Conservation (phyloP, 2,113 vertebrate genomes). For the Psophia crepitans region DNA sequence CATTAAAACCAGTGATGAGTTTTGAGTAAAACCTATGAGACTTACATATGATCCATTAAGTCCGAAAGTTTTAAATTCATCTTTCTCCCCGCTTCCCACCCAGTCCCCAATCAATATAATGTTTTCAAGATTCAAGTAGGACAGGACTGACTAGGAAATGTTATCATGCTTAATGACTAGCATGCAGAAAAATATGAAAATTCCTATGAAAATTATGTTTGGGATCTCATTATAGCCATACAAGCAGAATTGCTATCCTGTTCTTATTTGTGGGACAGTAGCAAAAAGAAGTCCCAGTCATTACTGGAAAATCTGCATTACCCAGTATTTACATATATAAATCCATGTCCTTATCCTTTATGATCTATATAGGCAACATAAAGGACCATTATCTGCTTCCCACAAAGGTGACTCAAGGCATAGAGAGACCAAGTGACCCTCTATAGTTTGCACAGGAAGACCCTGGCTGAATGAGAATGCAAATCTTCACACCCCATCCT, state of each 20-base stretch:
- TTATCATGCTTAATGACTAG: neutral
- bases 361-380: neutral
- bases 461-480: neutral
- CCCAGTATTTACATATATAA: neutral
- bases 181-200: neutral
- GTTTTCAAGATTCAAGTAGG: neutral
- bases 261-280: neutral
- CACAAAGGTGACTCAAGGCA: neutral
- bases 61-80: neutral
- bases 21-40: conserved; percentile 25
- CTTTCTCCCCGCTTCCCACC: neutral
- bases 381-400: neutral
- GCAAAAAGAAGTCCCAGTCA: neutral
- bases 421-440: neutral
- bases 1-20: conserved; percentile 22
- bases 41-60: neutral
- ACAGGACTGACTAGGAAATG: neutral
- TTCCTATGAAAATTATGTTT: neutral
- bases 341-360: neutral
- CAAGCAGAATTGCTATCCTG: neutral
- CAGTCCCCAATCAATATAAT: neutral
- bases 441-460: neutral
- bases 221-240: neutral
- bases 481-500: neutral
- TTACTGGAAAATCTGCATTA: neutral